Percentiles rank a stretch among this genome's conserved stretches.
These are phyloP conservation scores for Tachypleus tridentatus DNA, from an alignment of 1,140 invertebrate genomes.

Conservation along the genomic window DNA sequence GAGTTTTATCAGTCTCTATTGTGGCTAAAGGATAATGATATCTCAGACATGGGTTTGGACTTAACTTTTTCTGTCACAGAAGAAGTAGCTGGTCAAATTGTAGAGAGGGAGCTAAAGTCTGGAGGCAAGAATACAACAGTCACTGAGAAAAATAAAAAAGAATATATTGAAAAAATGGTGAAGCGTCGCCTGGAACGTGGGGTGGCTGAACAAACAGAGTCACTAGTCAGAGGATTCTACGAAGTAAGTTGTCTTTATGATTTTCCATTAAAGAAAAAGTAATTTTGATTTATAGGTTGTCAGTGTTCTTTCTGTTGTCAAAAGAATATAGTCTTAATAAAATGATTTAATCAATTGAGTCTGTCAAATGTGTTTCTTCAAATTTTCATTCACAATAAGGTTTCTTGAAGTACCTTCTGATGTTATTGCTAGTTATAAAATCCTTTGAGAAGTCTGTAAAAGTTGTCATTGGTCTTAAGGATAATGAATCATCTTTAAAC, in stretches of 20 bases:
- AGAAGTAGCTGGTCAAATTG: constrained; percentile 47
- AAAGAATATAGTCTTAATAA: too few species aligned
- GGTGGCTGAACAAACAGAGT: constrained; percentile 87
- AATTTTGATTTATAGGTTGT: too few species aligned
- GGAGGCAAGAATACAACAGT: constrained; percentile 81
- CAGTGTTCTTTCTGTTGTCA: too few species aligned
- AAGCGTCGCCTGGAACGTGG: constrained; percentile 87
- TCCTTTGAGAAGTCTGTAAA: too few species aligned
- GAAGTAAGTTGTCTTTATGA: constrained; percentile 47
- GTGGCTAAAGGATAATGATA: constrained; percentile 87
- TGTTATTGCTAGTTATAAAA: too few species aligned
- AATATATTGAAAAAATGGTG: constrained; percentile 86
- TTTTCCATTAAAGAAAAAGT: too few species aligned
- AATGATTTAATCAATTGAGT: too few species aligned
- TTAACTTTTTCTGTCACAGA: constrained; percentile 47
- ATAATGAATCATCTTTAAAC: constrained; percentile 9
- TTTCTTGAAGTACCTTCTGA: too few species aligned
- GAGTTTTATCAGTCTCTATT: constrained; percentile 90
- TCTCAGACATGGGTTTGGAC: constrained; percentile 58
- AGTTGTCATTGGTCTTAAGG: not conserved
- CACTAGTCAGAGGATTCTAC: constrained; percentile 84
- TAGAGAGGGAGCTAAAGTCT: constrained; percentile 87
- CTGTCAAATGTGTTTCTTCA: too few species aligned
- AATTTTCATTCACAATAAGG: too few species aligned
- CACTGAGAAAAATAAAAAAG: constrained; percentile 93